Base-by-base conservation (phyloP, 2,888 invertebrate genomes). In the Cerastis leucographa region DNA sequence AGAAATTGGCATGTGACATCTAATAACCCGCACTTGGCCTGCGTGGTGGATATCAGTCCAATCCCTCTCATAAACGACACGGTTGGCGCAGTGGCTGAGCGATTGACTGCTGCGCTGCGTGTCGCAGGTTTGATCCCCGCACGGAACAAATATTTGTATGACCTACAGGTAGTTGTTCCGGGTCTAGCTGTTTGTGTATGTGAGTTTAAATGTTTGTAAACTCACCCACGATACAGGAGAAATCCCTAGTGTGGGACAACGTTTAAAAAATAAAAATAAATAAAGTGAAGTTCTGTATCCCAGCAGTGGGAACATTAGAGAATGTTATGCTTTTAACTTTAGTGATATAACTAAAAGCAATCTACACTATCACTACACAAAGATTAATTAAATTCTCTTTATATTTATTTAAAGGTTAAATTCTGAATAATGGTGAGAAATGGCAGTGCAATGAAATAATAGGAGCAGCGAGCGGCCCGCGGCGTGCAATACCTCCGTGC, bases 371-470 rank as follows among this genome's bases (percentile, higher is more conserved):
- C 17, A n/a, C n/a, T n/a, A n/a, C 14, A 35, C 29, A 29, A 40
- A 44, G 29, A 12, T 0, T 64, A 68, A 65, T 74, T n/a, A 25
- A 64, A 54, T 79, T 66, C 19, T n/a, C 9, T 19, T 25, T 19
- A 68, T 59, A 67, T n/a, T 40, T 14, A 71, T 62, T 59, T 12
- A 44, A 29, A 62, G 54, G 22, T 19, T 40, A 54, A 71, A 49
- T 17, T 74, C 19, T 6, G 22, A 65, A 72, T 76, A 80, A 71
- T 68, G 40, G 42, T 35, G 73, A 76, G 51, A 56, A 61, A 84
- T 61, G 19, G 40, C 59, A 9, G 59, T 22, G 8, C 80, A 72
- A 84, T 83, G 51, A 70, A 75, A 73, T 75, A 67, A 46, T 62
- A 51, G 51, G 46, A 46, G 42, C 54, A 54, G 14, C 22, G 54